These are phyloP conservation scores for Cladopsammia gracilis DNA, from an alignment of 64 coral and sea anemone species.

Conservation along the genomic window DNA sequence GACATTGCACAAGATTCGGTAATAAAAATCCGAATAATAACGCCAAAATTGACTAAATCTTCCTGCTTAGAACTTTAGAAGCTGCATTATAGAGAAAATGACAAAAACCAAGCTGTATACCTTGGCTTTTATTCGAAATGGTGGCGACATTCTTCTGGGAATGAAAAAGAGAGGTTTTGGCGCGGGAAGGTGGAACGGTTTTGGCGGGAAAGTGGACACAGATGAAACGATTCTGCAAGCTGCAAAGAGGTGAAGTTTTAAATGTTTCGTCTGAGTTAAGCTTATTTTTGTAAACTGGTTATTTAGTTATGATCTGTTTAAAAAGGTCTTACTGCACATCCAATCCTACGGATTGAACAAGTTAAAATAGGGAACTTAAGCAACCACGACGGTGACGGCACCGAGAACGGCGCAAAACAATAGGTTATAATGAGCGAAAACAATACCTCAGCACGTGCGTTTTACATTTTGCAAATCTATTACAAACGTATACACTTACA, in stretches of 20 bases:
- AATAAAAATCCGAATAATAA: too few species aligned
- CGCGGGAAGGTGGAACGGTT: conserved; percentile 96
- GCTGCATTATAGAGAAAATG: conserved; percentile 44
- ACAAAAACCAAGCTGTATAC: conserved; percentile 85
- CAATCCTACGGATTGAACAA: too few species aligned
- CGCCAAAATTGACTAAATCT: too few species aligned
- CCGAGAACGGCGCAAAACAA: too few species aligned
- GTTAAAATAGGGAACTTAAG: too few species aligned
- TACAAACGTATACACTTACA: too few species aligned
- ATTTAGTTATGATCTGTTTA: background rate
- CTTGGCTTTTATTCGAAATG: conserved; percentile 80
- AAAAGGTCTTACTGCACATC: too few species aligned
- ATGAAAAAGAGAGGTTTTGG: conserved; percentile 99
- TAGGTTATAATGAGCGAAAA: too few species aligned
- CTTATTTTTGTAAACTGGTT: background rate
- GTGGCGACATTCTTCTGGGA: conserved; percentile 78
- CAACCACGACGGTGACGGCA: too few species aligned
- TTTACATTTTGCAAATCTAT: too few species aligned
- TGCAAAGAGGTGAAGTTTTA: conserved; percentile 59
- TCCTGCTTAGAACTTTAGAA: background rate
- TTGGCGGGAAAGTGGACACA: conserved; percentile 97
- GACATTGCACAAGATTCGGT: too few species aligned
- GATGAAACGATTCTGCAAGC: conserved; percentile 85
- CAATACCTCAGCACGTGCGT: too few species aligned
- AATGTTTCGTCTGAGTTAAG: background rate